Evolutionary conservation across 2,113 vertebrate genomes (phyloP), one percentile per base, ranked within the genome.

Genomic region (Ailurus styani): DNA sequence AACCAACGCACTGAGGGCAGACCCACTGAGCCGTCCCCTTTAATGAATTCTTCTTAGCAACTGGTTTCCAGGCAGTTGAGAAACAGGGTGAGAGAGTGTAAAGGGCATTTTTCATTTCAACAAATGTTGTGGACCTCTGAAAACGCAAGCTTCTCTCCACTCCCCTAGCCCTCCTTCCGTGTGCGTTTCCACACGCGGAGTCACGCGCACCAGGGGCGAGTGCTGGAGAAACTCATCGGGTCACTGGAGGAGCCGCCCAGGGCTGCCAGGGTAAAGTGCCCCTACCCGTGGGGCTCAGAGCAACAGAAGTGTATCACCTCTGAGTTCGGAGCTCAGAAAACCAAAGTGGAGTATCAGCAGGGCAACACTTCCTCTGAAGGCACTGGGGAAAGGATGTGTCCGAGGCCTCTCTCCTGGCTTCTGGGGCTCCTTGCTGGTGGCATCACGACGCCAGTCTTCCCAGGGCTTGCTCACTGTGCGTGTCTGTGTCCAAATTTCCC

Each of bases 401-500:
- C 68, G 78, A 64, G 78, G 21, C 37, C 20, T 47, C 0, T 85
- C 34, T 81, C 60, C 75, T 60, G 8, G 54, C 64, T 75, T 45
- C 73, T 5, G 27, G n/a, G 42, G 20, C 55, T 78, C 64, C 79
- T 68, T 88, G n/a, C 37, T 87, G 31, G 21, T 55, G 50, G 84
- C 29, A 50, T 21, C 1, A 0, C 29, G 62, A 37, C 6, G 42
- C 77, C 2, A 68, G 0, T 55, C 37, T 70, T 47, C 62, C 14
- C 0, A 0, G n/a, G 68, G 50, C 14, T 1, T 2, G 20, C 8
- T 87, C 34, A 17, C 9, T 14, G 13, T 84, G 79, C 4, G 3
- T 45, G 34, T 54, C 23, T 60, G 6, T 21, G 47, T 55, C 83
- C n/a, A 79, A 21, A 64, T 82, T 85, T 68, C 72, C 37, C 37